Evolutionary conservation across 2,888 invertebrate genomes (phyloP).

Genomic region (Antheraea yamamai): DNA sequence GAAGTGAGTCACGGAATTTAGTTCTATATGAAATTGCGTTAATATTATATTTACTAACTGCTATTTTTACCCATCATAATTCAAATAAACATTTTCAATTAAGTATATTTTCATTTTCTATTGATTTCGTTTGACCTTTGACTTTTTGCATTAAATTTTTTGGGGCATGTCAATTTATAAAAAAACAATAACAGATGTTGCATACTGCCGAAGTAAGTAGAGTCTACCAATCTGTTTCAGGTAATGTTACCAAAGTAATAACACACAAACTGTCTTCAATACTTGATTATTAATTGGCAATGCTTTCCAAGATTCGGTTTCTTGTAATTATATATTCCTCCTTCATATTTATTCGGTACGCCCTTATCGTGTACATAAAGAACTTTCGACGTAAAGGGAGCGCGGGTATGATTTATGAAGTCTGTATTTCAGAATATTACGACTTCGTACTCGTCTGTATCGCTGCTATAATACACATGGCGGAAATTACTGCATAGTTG

Average conservation of each 20-base stretch:
- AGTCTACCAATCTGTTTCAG: background rate
- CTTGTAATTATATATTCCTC: background rate
- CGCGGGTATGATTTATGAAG: background rate
- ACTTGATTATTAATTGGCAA: background rate
- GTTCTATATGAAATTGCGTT: no score
- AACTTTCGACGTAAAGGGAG: background rate
- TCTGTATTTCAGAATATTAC: conserved; percentile 3
- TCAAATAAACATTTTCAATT: no score
- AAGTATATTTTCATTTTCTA: no score
- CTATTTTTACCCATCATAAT: no score
- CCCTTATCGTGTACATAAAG: conserved; percentile 7
- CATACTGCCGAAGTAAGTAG: no score
- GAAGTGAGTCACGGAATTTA: no score
- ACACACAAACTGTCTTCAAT: background rate
- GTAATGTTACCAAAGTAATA: background rate
- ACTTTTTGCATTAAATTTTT: no score
- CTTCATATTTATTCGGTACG: background rate
- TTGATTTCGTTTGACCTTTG: no score
- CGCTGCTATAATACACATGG: background rate
- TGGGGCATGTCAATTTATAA: no score
- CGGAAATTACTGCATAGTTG: background rate
- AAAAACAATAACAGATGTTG: no score
- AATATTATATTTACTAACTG: no score
- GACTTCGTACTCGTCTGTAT: background rate
- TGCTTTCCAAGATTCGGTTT: background rate